phyloP scores from a whole-genome alignment of 2,888 invertebrate genomes.

The Eurytoma californica region DNA sequence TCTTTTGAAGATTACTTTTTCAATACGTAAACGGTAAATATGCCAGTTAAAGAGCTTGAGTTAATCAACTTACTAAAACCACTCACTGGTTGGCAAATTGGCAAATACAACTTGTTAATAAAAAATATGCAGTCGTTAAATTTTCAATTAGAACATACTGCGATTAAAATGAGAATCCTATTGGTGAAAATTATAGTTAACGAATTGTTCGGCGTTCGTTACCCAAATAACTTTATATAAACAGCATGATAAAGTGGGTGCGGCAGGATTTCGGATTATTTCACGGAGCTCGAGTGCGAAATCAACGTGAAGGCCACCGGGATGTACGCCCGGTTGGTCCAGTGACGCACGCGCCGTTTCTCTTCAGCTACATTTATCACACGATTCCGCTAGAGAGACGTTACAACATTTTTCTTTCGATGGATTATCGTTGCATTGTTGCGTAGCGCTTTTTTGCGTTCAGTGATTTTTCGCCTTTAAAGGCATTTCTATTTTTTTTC shows the following conservation, averaged over 20 bases:
- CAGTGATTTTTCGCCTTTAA: background rate
- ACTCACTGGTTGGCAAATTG: no score
- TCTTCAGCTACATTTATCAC: constrained; percentile 55
- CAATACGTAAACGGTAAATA: no score
- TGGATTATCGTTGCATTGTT: background rate
- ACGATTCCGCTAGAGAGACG: constrained; percentile 32
- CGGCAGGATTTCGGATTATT: constrained; percentile 58
- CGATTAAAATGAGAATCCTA: no score
- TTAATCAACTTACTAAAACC: background rate
- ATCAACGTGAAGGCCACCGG: constrained; percentile 56
- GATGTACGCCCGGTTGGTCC: constrained; percentile 51
- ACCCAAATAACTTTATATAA: constrained; percentile 19
- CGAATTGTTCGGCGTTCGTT: no score
- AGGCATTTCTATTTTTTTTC: background rate
- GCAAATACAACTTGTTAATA: background rate
- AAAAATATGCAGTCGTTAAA: background rate
- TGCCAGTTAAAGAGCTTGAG: no score
- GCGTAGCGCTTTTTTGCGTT: background rate
- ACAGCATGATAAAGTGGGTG: constrained; percentile 30
- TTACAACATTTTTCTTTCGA: background rate
- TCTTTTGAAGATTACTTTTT: no score
- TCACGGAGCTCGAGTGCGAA: constrained; percentile 56
- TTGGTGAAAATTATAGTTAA: no score
- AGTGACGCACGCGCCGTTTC: constrained; percentile 25
- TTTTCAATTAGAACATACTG: no score